Evolutionary conservation across 2,113 vertebrate genomes (phyloP), one percentile per base, ranked within the genome.

Genomic region (Halcyon malimbica): DNA sequence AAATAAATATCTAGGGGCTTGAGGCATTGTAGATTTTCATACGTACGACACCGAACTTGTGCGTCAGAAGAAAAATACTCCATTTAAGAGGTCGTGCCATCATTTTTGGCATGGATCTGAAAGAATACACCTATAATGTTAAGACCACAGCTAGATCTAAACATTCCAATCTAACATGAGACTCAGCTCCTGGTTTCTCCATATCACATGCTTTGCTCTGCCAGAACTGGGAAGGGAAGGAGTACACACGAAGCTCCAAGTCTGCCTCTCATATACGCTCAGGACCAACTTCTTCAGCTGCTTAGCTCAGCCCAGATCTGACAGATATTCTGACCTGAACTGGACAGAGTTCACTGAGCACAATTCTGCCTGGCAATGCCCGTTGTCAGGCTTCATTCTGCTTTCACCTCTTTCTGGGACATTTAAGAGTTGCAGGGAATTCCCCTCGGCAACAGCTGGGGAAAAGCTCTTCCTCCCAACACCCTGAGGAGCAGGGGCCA

Each of bases 341-440:
- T 44, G 84, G 54, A n/a, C 77, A 79, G 87, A 95, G 83, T 83
- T 94, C 94, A 94, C 82, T 94, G 89, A 94, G 91, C 93, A 95
- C 31, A 1, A 14, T 51, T 77, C 84, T 92, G 91, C 77, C 79
- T 79, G 75, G 76, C 87, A 77, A 74, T 76, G 35, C 28, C 87
- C 7, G 0, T 89, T 94, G 93, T 91, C 92, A 95, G 91, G 44
- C 62, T 96, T 91, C 95, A 91, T 95, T 95, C 92, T 93, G 80
- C 80, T 84, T 89, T 83, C 83, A 42, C 39, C 44, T 79, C 76
- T 90, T 94, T 83, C 83, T 71, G 77, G 94, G 87, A 95, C 89
- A 92, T 69, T 59, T 51, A 60, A 44, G 83, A 76, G 80, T 94
- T 75, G 78, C 83, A 95, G 83, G 94, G 96, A 89, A 96, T 94